Percentiles rank a stretch among this genome's conserved stretches.
These are phyloP conservation scores for Serilophus lunatus DNA, from an alignment of 2,113 vertebrate genomes.

Conservation along the genomic window DNA sequence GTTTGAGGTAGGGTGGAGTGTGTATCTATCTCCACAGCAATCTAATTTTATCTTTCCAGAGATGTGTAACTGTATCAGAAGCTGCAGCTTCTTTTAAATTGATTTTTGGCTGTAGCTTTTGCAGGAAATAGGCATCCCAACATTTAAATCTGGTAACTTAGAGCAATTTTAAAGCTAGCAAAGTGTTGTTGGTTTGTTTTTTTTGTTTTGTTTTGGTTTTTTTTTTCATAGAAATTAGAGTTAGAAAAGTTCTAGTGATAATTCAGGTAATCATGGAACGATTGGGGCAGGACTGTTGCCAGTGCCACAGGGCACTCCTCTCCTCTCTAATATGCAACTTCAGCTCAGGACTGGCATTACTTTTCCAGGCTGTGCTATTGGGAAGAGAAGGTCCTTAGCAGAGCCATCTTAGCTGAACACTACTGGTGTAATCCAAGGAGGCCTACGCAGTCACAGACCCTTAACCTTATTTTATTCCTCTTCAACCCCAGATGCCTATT, in stretches of 20 bases:
- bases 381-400: not conserved
- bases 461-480: not conserved
- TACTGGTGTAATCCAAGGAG: not conserved
- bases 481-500: not conserved
- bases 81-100: not conserved
- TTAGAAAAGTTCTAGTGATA: not conserved
- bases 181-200: not conserved
- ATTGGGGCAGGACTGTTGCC: not conserved
- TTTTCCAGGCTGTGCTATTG: not conserved
- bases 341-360: not conserved
- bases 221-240: not conserved
- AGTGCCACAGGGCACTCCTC: not conserved
- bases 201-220: no score
- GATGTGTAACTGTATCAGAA: not conserved
- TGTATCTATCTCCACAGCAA: not conserved
- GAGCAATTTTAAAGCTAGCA: not conserved
- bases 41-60: not conserved
- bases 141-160: not conserved
- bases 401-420: not conserved
- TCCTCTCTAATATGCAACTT: not conserved
- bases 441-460: not conserved
- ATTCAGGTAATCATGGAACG: not conserved
- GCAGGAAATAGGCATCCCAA: not conserved
- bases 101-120: not conserved
- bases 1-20: not conserved